Evolutionary conservation across 92 coral and sea anemone species (phyloP).

Genomic region (Muricea muricata): DNA sequence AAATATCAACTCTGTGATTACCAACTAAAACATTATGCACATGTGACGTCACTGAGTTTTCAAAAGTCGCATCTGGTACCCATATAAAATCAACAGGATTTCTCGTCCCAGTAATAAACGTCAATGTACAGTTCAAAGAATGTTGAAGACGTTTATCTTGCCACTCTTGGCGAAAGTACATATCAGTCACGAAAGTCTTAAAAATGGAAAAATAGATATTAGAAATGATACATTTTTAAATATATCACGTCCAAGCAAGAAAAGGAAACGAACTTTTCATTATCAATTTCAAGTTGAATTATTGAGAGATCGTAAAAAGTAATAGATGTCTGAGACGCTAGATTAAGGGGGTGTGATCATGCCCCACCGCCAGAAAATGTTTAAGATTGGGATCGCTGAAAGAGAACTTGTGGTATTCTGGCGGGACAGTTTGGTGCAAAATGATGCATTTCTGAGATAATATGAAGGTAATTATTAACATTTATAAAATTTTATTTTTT

Average conservation of each 20-base stretch:
- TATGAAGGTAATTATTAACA: too few species aligned
- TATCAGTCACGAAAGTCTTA: constrained; percentile 47
- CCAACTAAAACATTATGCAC: constrained; percentile 53
- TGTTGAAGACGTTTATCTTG: constrained; percentile 50
- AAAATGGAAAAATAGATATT: neutral
- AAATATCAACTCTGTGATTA: constrained; percentile 50
- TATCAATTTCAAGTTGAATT: too few species aligned
- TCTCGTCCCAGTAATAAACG: constrained; percentile 49
- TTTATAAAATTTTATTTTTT: too few species aligned
- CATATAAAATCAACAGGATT: constrained; percentile 60
- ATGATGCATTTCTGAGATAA: too few species aligned
- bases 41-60: constrained; percentile 56
- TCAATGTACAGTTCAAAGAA: constrained; percentile 44
- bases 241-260: neutral
- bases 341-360: neutral
- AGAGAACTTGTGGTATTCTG: too few species aligned
- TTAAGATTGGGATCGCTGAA: too few species aligned
- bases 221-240: neutral
- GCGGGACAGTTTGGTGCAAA: too few species aligned
- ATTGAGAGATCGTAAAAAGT: too few species aligned
- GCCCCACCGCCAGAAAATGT: neutral
- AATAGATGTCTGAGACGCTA: too few species aligned
- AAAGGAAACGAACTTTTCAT: too few species aligned
- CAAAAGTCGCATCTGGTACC: constrained; percentile 60
- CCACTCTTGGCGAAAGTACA: constrained; percentile 63